phyloP scores from a whole-genome alignment of 2,797 vertebrate genomes.

The Chelonia mydas region DNA sequence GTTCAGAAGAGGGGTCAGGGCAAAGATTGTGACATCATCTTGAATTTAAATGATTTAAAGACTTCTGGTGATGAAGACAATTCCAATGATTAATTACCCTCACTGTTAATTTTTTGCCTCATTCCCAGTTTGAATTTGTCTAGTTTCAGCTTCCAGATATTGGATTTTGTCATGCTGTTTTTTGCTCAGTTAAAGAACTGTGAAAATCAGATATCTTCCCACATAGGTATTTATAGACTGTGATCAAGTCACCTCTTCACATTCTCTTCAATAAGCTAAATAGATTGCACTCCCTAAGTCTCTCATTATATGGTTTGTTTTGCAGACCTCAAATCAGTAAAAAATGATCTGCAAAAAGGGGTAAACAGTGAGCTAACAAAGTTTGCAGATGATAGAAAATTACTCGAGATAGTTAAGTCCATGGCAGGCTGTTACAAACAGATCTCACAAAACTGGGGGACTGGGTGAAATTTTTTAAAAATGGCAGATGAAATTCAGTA shows the following conservation, averaged over 20 bases:
- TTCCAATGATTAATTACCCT: neutral
- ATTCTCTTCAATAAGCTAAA: constrained; percentile 12
- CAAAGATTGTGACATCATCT: neutral
- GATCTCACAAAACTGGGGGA: too few relatives aligned
- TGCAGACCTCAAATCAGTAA: too few relatives aligned
- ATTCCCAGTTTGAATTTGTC: neutral
- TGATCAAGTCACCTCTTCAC: constrained; percentile 2
- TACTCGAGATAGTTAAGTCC: too few relatives aligned
- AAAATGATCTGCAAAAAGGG: too few relatives aligned
- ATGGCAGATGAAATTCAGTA: too few relatives aligned
- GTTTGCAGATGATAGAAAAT: too few relatives aligned
- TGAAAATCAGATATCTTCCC: neutral
- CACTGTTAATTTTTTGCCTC: neutral
- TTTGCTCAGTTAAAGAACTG: neutral
- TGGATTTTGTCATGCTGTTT: constrained; percentile 30
- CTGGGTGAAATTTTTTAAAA: too few relatives aligned
- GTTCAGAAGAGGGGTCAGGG: neutral
- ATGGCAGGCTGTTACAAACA: too few relatives aligned
- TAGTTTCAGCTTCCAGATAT: neutral
- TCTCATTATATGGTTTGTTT: constrained; percentile 6
- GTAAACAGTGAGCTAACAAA: too few relatives aligned
- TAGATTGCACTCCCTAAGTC: neutral
- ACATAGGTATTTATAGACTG: neutral
- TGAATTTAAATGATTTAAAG: neutral
- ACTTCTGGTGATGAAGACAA: neutral